A percentile compares a stretch with the other conserved stretches of the same genome.
These are phyloP conservation scores for Oreotragus oreotragus DNA, from an alignment of 2,113 vertebrate species.

Conservation along the genomic window DNA sequence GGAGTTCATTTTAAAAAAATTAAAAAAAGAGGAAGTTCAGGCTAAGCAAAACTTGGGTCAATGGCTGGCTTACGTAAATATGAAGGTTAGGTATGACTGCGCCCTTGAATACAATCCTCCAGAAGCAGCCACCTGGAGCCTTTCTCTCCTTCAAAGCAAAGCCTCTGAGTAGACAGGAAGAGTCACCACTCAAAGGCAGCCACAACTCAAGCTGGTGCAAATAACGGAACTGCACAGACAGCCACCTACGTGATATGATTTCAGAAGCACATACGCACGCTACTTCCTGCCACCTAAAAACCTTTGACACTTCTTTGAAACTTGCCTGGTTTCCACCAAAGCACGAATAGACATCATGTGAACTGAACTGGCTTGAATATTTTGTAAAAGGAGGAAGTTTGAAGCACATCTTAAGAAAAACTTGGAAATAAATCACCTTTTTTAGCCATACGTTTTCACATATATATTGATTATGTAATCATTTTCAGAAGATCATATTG, in stretches of 20 bases:
- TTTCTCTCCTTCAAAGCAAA: neutral
- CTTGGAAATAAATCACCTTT: neutral
- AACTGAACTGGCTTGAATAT: neutral
- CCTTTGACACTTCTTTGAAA: neutral
- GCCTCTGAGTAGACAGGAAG: neutral
- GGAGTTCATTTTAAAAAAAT: neutral
- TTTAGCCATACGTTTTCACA: neutral
- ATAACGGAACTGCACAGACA: neutral
- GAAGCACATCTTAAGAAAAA: neutral
- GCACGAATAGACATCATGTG: neutral
- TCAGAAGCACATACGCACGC: neutral
- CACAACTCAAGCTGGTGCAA: neutral
- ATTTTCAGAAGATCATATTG: neutral
- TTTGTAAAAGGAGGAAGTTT: neutral
- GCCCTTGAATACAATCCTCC: neutral
- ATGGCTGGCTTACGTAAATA: neutral
- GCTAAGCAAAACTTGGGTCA: conserved; percentile 28
- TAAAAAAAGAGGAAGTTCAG: conserved; percentile 43
- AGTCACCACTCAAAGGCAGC: neutral
- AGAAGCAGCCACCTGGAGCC: neutral
- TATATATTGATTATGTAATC: neutral
- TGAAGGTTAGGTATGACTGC: neutral
- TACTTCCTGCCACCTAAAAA: neutral
- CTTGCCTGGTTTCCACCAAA: neutral
- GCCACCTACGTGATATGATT: neutral